Evolutionary conservation across 2,797 vertebrate species (phyloP).

Genomic region (Scyliorhinus canicula): DNA sequence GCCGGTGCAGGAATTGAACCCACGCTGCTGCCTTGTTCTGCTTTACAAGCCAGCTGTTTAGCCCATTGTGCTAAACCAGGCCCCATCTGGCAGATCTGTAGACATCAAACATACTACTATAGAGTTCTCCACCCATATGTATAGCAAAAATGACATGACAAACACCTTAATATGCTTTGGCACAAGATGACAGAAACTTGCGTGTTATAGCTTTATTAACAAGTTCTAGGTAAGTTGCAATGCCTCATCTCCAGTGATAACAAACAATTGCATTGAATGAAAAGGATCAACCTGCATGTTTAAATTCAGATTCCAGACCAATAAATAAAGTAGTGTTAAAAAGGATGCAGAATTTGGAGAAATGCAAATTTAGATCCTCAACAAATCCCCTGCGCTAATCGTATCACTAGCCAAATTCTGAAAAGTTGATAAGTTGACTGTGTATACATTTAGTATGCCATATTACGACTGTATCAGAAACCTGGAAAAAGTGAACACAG

Average conservation of each 20-base stretch:
- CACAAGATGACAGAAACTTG: neutral
- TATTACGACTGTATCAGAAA: neutral
- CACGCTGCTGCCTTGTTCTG: too few relatives aligned
- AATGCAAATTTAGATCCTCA: neutral
- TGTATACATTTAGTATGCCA: neutral
- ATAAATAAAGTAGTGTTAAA: conserved; percentile 4
- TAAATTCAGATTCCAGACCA: neutral
- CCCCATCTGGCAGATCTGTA: neutral
- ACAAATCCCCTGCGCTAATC: neutral
- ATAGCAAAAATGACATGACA: neutral
- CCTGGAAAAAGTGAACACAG: neutral
- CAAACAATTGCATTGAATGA: neutral
- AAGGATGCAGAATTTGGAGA: neutral
- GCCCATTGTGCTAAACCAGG: too few relatives aligned
- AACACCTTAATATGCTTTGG: neutral
- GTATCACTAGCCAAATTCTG: neutral
- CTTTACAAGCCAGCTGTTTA: too few relatives aligned
- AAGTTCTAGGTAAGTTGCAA: neutral
- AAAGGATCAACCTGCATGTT: neutral
- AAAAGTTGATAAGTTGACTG: neutral
- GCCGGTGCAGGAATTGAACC: too few relatives aligned
- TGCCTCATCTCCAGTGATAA: neutral
- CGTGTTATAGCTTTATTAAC: neutral
- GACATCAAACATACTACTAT: neutral
- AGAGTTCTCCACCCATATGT: neutral